Percentiles rank a stretch among this genome's conserved stretches.
These are phyloP conservation scores for Platichthys stellatus DNA, from an alignment of 2,113 vertebrate species.

Conservation along the genomic window DNA sequence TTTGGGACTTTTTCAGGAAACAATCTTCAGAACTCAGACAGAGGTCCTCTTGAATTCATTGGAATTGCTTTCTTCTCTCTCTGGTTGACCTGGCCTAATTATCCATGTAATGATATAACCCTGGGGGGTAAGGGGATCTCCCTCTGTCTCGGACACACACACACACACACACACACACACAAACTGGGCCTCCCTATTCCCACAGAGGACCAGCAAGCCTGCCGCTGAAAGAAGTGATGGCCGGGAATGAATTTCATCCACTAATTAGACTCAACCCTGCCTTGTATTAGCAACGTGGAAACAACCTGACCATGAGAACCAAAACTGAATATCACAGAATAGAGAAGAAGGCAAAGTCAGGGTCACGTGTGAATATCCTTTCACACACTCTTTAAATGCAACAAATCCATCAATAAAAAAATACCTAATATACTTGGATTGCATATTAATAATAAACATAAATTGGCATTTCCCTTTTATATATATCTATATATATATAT, in stretches of 20 bases:
- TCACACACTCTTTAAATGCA: too few relatives aligned
- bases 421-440: too few relatives aligned
- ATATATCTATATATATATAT: too few relatives aligned
- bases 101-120: conserved; percentile 71
- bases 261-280: conserved; percentile 24
- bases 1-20: too few relatives aligned
- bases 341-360: not conserved
- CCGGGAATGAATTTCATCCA: conserved; percentile 23
- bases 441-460: too few relatives aligned
- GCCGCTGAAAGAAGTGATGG: conserved; percentile 49
- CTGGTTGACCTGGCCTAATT: conserved; percentile 62
- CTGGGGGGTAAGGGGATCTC: conserved; percentile 60
- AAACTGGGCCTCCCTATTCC: conserved; percentile 32
- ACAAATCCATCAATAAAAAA: too few relatives aligned
- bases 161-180: conserved; percentile 15
- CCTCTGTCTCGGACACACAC: conserved; percentile 5
- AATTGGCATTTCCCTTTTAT: too few relatives aligned
- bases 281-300: conserved; percentile 8
- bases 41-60: conserved; percentile 18
- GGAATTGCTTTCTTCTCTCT: conserved; percentile 36
- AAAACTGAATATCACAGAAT: not conserved
- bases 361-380: not conserved
- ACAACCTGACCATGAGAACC: not conserved
- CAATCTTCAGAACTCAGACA: conserved; percentile 10
- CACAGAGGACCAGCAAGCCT: conserved; percentile 45